Evolutionary conservation across 92 coral and sea anemone genomes (phyloP).

Genomic region (Desmophyllum pertusum): DNA sequence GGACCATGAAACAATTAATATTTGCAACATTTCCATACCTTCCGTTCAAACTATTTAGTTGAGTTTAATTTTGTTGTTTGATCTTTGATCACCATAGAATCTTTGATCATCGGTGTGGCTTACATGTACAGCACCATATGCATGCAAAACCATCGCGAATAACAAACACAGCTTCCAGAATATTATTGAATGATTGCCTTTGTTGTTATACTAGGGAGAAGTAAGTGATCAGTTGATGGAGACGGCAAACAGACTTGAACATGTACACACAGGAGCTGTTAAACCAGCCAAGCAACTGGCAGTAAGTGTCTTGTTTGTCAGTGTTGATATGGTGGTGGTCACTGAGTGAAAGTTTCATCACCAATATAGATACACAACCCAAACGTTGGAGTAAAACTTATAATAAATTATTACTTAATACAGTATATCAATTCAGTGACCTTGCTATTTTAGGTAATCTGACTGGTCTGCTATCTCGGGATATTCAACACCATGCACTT

Average conservation of each 20-base stretch:
- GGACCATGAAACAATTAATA: too few species aligned
- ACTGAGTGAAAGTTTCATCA: neutral
- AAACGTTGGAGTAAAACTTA: too few species aligned
- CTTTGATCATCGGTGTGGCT: too few species aligned
- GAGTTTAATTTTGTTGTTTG: neutral
- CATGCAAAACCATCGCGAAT: too few species aligned
- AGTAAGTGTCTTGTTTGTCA: neutral
- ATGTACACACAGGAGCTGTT: constrained; percentile 1
- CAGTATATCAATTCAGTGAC: too few species aligned
- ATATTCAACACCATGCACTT: too few species aligned
- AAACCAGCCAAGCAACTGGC: constrained; percentile 3
- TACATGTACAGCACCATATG: too few species aligned
- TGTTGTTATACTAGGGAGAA: neutral
- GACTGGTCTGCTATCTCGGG: too few species aligned
- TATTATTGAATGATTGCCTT: neutral
- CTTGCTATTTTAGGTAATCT: too few species aligned
- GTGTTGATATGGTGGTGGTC: neutral
- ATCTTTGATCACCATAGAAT: too few species aligned
- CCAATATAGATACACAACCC: neutral
- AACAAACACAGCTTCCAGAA: neutral
- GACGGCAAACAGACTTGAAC: neutral
- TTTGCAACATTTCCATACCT: too few species aligned
- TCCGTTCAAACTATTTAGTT: neutral
- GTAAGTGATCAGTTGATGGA: constrained; percentile 17
- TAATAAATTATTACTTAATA: too few species aligned